Base-by-base conservation (phyloP, 1,140 invertebrate species). In the Hesperophylax magnus region DNA sequence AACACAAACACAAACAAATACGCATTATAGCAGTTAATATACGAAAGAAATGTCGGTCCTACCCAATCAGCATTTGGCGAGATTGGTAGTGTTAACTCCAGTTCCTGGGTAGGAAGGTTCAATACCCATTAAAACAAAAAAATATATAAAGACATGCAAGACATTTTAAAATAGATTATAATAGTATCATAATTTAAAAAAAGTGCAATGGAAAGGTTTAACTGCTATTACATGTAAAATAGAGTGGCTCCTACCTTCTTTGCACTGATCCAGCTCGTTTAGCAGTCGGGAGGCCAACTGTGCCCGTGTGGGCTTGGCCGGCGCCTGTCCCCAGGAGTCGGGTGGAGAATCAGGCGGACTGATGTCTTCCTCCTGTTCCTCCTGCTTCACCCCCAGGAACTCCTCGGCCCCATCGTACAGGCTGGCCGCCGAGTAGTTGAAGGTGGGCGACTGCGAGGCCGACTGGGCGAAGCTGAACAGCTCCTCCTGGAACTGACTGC, bases 181-280 rank as follows among this genome's bases (percentile, higher is more conserved):
- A n/a, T n/a, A n/a, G n/a, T n/a, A n/a, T n/a, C n/a, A n/a, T n/a
- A n/a, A n/a, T n/a, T n/a, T n/a, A n/a, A n/a, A n/a, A n/a, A n/a
- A 31, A 31, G 34, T 39, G 7, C 34, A 39, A 39, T 39, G 6
- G 39, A 47, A 47, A 47, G 39, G 39, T 0, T 1, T 47, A 58
- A 22, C 0, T 27, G 1, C 58, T 61, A 20, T 22, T 5, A 61
- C 20, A 20, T 18, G 9, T n/a, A 18, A 56, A 58, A 22, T 2
- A 58, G 6, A 22, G 9, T 14, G 39, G 17, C 53, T 24, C 60
- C 18, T 85, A 90, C 89, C 89, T 90, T 89, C 87, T 88, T 90
- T 90, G 84, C 87, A 86, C 72, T 85, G 87, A 77, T 90, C 89
- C 80, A 90, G 86, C 86, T 90, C 88, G 85, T 88, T 88, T 86